Evolutionary conservation across 2,113 vertebrate species (phyloP), one percentile per base, ranked within the genome.

Genomic region (Numida meleagris): DNA sequence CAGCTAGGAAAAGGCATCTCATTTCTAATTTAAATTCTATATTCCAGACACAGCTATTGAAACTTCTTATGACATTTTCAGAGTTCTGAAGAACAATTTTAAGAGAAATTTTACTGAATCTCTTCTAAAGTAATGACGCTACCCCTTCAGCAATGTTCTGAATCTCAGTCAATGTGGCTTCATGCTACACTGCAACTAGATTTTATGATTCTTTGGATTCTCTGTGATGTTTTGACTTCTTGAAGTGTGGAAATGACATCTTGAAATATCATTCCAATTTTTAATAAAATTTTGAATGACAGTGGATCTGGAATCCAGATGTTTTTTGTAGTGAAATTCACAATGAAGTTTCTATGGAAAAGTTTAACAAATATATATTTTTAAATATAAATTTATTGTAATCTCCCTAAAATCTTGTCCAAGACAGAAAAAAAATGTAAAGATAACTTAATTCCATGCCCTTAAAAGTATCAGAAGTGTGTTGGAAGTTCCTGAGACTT

Each of bases 21-120:
- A 87, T 74, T 51, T 63, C 48, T 79, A 7, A 79, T 79, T 68
- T 70, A 68, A 58, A 87, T 79, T 74, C 33, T 83, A 36, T 79
- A 36, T 51, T 87, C 42, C 48, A 36, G 34, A 36, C 79, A 58
- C 23, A 82, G 6, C 36, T 83, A 77, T 83, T 90, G 61, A 6
- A 79, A 70, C 17, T 58, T 58, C 9, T 58, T 57, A 33, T 33
- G 43, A 70, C 24, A 36, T 53, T 70, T 36, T 63, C 24, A 68
- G 67, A 65, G 29, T 83, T 46, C 48, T 40, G 24, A 33, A 53
- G 20, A 83, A 65, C 14, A 65, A 74, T 51, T 61, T 67, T 9
- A 33, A 94, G 4, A 15, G 19, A 14, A 48, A 10, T 40, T 72
- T 71, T 61, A 50, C n/a, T 40, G 51, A 50, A 76, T 61, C 16